Evolutionary conservation across 2,888 invertebrate species (phyloP).

Genomic region (Onthophagus sagittarius): DNA sequence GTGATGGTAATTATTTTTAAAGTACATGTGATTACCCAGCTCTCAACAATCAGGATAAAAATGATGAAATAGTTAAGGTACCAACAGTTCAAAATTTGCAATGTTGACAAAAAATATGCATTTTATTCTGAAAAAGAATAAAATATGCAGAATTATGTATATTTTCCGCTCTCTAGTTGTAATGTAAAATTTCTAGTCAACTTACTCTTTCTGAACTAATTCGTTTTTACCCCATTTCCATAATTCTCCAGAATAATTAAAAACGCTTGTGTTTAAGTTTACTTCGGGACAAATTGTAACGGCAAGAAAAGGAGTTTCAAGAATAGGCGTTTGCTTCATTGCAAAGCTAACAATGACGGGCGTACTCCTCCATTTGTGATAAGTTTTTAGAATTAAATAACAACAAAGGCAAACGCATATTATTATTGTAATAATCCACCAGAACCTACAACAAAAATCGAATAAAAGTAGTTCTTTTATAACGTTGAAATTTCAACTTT

Average conservation of each 20-base stretch:
- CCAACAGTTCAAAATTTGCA: too few relatives aligned
- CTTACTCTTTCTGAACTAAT: too few relatives aligned
- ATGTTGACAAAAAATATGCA: too few relatives aligned
- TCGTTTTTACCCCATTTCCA: too few relatives aligned
- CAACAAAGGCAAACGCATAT: slow-evolving; percentile 53
- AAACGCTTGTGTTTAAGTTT: too few relatives aligned
- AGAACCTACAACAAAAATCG: slow-evolving; percentile 49
- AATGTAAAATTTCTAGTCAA: too few relatives aligned
- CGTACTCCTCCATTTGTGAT: slow-evolving; percentile 66
- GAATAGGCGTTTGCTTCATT: slow-evolving; percentile 63
- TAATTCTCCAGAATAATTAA: too few relatives aligned
- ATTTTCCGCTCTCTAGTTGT: too few relatives aligned
- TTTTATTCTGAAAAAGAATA: background rate
- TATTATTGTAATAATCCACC: slow-evolving; percentile 55
- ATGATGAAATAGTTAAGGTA: too few relatives aligned
- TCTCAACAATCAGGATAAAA: too few relatives aligned
- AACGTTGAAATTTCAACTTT: slow-evolving; percentile 31
- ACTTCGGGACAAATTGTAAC: slow-evolving; percentile 60
- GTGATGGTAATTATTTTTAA: too few relatives aligned
- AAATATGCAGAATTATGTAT: background rate
- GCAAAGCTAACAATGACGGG: slow-evolving; percentile 73
- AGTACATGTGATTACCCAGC: too few relatives aligned
- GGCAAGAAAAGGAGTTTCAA: slow-evolving; percentile 53
- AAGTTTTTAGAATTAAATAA: slow-evolving; percentile 59
- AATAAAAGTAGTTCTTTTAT: background rate